Base-by-base conservation (phyloP, 2,797 vertebrate genomes). In the Mastacembelus armatus region DNA sequence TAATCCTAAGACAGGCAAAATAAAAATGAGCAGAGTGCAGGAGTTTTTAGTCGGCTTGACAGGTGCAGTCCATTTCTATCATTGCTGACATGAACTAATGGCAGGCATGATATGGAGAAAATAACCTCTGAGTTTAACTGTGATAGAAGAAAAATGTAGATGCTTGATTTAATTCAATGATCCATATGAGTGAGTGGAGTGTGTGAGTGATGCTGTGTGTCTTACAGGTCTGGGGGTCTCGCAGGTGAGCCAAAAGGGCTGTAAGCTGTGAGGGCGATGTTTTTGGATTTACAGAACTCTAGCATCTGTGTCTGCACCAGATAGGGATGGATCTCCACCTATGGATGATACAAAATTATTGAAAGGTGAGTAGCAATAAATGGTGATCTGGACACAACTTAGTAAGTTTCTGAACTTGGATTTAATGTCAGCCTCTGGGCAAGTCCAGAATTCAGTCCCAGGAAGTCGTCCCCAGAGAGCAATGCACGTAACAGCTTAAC, bases 261-360 rank as follows among this genome's bases (percentile, higher is more conserved):
- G 88, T 77, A 90, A 38, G 93, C 93, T 0, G 87, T 92, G 56
- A 94, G 85, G 12, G 66, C 64, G 10, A 94, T 92, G 84, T 89
- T 91, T 47, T 77, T 91, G 27, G 90, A 87, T 61, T 84, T 88
- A 43, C 94, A 95, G 69, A 90, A 94, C 26, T 92, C 84, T 0
- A 91, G 81, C 77, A 95, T 67, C 2, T 93, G 90, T 0, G 81
- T 56, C 84, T 95, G 93, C 30, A 88, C 83, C 74, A 93, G 35
- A 86, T 95, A 94, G 1, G 93, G 93, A 75, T 94, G 93, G 0
- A 95, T 86, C 82, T 95, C 93, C 65, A 94, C 89, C 93, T 94
- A 22, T 14, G 26, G 42, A 42, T 0, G 24, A 36, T 0, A 48
- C 9, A 24, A n/a, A 21, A 42, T 7, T 52, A 42, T 48, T 8